A percentile compares a stretch with the other conserved stretches of the same genome.
These are phyloP conservation scores for Denticeps clupeoides DNA, from an alignment of 2,797 vertebrate species.

Conservation along the genomic window DNA sequence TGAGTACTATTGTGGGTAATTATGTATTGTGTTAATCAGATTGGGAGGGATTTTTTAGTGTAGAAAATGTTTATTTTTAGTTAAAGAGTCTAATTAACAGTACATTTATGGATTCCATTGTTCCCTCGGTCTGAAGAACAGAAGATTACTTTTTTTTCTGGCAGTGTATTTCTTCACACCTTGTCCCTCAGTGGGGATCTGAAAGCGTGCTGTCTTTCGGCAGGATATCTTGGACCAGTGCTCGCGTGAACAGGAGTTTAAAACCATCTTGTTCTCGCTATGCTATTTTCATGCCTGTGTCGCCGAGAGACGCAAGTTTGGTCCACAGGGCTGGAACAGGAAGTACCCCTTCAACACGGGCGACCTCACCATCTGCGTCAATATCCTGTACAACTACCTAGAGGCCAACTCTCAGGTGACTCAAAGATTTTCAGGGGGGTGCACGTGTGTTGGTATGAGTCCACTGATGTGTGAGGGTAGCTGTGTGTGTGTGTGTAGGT, in stretches of 20 bases:
- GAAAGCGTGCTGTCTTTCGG: no score
- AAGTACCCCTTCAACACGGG: slow-evolving; percentile 68
- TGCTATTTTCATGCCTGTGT: slow-evolving; percentile 68
- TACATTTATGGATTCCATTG: no score
- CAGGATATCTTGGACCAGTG: slow-evolving; percentile 71
- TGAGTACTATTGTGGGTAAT: no score
- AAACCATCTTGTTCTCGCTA: slow-evolving; percentile 67
- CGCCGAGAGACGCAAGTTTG: slow-evolving; percentile 62
- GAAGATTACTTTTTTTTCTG: no score
- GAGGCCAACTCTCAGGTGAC: slow-evolving; percentile 66
- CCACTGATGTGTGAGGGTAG: slow-evolving; percentile 20
- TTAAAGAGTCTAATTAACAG: no score
- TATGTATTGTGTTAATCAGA: no score
- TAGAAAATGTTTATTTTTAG: no score
- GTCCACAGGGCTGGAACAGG: slow-evolving; percentile 68
- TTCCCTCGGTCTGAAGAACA: no score
- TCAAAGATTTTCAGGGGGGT: no score
- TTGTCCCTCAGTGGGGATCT: no score
- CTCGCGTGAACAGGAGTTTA: slow-evolving; percentile 72
- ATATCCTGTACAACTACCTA: slow-evolving; percentile 62
- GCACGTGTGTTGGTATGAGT: background rate
- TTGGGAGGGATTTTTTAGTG: no score
- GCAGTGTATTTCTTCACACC: no score
- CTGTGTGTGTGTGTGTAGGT: background rate
- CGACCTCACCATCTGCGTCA: slow-evolving; percentile 62